A percentile compares a stretch with the other conserved stretches of the same genome.
These are phyloP conservation scores for Caenorhabditis drosophilae DNA, from an alignment of 2,888 invertebrate genomes.

Conservation along the genomic window DNA sequence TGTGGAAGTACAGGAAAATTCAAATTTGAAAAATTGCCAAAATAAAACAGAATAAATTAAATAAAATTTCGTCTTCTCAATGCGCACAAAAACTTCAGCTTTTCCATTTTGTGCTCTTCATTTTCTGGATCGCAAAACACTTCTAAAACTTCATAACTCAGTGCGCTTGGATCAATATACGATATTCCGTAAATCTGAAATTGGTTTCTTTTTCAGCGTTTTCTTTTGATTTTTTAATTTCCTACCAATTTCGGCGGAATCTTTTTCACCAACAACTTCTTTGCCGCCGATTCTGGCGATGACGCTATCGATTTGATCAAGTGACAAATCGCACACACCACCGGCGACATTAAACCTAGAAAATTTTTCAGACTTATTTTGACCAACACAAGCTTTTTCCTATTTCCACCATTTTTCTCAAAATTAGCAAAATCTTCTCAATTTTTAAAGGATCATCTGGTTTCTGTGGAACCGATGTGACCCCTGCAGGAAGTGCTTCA, in stretches of 20 bases:
- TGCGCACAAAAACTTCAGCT: not conserved
- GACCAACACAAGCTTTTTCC: too few species aligned
- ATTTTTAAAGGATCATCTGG: too few species aligned
- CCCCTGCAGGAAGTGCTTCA: too few species aligned
- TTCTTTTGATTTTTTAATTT: not conserved
- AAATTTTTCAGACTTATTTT: not conserved
- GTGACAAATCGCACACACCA: constrained; percentile 5
- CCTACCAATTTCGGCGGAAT: not conserved
- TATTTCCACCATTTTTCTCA: too few species aligned
- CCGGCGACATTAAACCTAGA: constrained; percentile 1
- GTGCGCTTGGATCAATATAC: constrained; percentile 2
- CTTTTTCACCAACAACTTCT: not conserved
- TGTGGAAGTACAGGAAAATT: too few species aligned
- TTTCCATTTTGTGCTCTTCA: not conserved
- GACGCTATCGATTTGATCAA: constrained; percentile 3
- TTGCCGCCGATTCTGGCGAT: not conserved
- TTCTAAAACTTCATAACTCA: not conserved
- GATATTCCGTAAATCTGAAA: constrained; percentile 2
- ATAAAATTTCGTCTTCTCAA: constrained; percentile 2
- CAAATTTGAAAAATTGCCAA: too few species aligned
- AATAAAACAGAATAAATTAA: too few species aligned
- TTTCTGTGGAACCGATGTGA: too few species aligned
- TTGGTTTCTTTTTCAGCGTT: not conserved
- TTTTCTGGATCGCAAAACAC: constrained; percentile 3
- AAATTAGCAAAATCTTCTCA: too few species aligned